Evolutionary conservation across 2,888 invertebrate species (phyloP).

Genomic region (Axea sp.): DNA sequence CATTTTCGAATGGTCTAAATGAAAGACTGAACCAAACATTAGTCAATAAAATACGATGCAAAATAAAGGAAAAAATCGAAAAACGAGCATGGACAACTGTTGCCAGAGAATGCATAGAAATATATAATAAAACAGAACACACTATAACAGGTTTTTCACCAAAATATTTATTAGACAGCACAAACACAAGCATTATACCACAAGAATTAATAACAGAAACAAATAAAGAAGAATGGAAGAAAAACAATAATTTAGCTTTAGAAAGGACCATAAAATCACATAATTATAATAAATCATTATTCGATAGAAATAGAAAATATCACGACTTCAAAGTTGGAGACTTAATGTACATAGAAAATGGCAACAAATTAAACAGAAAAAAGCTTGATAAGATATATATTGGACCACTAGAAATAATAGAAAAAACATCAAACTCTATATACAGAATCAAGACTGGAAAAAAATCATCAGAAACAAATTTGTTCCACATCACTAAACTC

Average conservation of each 20-base stretch:
- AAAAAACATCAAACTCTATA: conserved; percentile 12
- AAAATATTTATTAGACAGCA: conserved; percentile 10
- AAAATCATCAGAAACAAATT: conserved; percentile 4
- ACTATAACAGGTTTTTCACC: conserved; percentile 13
- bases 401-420: conserved; percentile 5
- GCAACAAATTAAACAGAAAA: conserved; percentile 13
- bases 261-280: conserved; percentile 15
- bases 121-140: conserved; percentile 19
- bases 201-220: conserved; percentile 8
- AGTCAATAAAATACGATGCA: conserved; percentile 25
- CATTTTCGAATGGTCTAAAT: conserved; percentile 25
- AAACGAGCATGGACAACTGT: conserved; percentile 20
- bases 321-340: conserved; percentile 2
- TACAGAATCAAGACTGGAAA: conserved; percentile 7
- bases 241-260: conserved; percentile 1
- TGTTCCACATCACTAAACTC: conserved; percentile 17
- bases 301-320: conserved; percentile 12
- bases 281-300: conserved; percentile 5
- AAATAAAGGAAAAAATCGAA: conserved; percentile 5
- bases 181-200: conserved; percentile 5
- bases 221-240: conserved; percentile 3
- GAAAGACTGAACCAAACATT: conserved; percentile 27
- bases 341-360: conserved; percentile 17
- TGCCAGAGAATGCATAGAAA: conserved; percentile 13
- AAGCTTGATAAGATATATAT: conserved; percentile 9